Conservation (phyloP, 1,140 invertebrate species). For the Littorina saxatilis region DNA sequence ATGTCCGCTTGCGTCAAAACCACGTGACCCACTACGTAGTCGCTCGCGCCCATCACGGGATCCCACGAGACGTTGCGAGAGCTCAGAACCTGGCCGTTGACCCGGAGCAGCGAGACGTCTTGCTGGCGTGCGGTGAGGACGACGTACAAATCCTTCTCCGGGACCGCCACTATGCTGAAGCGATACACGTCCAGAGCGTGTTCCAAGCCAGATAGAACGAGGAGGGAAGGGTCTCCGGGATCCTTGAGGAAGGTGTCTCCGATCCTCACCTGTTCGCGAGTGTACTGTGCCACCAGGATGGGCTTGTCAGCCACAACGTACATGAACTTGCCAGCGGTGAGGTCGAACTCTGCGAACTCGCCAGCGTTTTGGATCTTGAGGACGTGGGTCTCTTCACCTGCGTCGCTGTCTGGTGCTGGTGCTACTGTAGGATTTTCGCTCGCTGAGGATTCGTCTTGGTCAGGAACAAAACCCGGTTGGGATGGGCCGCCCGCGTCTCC, state of each 20-base stretch:
- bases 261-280: not conserved
- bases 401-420: too few relatives aligned
- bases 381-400: too few relatives aligned
- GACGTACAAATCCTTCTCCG: not conserved
- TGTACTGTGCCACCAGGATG: constrained; percentile 19
- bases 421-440: too few relatives aligned
- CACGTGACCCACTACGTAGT: constrained; percentile 23
- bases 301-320: constrained; percentile 15
- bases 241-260: too few relatives aligned
- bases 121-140: not conserved
- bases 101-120: not conserved
- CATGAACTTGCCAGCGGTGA: not conserved
- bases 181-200: constrained; percentile 1
- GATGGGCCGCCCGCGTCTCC: too few relatives aligned
- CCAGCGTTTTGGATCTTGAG: constrained; percentile 17
- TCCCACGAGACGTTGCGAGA: not conserved
- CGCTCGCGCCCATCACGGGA: not conserved
- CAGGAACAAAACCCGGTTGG: too few relatives aligned
- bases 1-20: not conserved
- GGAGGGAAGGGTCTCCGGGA: constrained; percentile 10
- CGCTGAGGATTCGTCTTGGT: too few relatives aligned
- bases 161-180: not conserved
- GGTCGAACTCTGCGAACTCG: constrained; percentile 11
- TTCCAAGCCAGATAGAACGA: not conserved
- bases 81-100: constrained; percentile 5